A percentile compares a stretch with the other conserved stretches of the same genome.
Evolutionary conservation across 2,113 vertebrate genomes (phyloP).

Genomic region (Malaclemys terrapin): DNA sequence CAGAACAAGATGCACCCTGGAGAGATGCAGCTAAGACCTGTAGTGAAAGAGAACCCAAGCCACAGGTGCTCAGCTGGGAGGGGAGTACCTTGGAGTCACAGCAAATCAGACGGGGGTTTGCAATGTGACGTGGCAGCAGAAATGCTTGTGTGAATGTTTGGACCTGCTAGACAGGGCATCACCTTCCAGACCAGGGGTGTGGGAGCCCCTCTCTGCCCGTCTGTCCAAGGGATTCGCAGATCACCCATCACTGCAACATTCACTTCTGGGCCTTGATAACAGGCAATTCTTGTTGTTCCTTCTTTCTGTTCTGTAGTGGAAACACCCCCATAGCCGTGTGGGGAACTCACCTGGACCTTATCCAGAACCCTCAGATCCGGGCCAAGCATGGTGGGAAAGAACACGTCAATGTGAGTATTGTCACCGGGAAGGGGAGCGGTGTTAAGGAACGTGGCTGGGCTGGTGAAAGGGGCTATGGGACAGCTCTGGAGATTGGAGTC

Average conservation of each 20-base stretch:
- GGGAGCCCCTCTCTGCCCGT: background rate
- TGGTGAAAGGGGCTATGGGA: background rate
- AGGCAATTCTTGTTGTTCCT: background rate
- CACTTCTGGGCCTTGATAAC: background rate
- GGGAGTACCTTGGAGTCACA: background rate
- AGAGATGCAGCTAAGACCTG: background rate
- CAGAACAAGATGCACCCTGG: background rate
- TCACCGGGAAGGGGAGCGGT: background rate
- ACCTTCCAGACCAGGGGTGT: background rate
- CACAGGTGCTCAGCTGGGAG: background rate
- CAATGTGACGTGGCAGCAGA: background rate
- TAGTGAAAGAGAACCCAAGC: background rate
- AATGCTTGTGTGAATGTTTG: background rate
- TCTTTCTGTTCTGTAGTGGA: conserved; percentile 80
- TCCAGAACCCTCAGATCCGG: conserved; percentile 96
- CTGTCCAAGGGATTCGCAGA: background rate
- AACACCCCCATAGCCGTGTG: conserved; percentile 94
- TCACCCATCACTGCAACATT: background rate
- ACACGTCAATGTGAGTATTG: conserved; percentile 90
- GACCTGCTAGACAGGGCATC: background rate
- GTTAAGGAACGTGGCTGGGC: accelerated
- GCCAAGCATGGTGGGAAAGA: conserved; percentile 94
- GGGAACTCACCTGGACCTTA: conserved; percentile 96
- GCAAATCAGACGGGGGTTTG: background rate
- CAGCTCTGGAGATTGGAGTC: background rate